Evolutionary conservation across 2,113 vertebrate genomes (phyloP).

Genomic region (Rattus norvegicus): GRCr8 NC_086027.1:85315501-85316000

Average conservation of each 20-base stretch:
- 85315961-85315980: neutral
- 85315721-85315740: neutral
- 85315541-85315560: conserved; percentile 42
- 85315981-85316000: neutral
- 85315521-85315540: conserved; percentile 44
- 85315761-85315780: conserved; percentile 13
- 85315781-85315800: conserved; percentile 16
- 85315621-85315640: conserved; percentile 42
- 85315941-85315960: conserved; percentile 23
- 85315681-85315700: conserved; percentile 21
- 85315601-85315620: conserved; percentile 33
- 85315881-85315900: neutral
- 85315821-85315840: conserved; percentile 49
- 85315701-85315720: conserved; percentile 49
- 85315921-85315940: neutral
- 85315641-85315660: conserved; percentile 60
- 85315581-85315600: neutral
- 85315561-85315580: conserved; percentile 47
- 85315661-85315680: conserved; percentile 22
- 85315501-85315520: conserved; percentile 11
- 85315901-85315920: neutral
- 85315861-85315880: neutral
- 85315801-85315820: conserved; percentile 4
- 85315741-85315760: neutral
- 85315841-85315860: conserved; percentile 22